Base-by-base conservation (phyloP, 2,113 vertebrate species). In the Rissa tridactyla region DNA sequence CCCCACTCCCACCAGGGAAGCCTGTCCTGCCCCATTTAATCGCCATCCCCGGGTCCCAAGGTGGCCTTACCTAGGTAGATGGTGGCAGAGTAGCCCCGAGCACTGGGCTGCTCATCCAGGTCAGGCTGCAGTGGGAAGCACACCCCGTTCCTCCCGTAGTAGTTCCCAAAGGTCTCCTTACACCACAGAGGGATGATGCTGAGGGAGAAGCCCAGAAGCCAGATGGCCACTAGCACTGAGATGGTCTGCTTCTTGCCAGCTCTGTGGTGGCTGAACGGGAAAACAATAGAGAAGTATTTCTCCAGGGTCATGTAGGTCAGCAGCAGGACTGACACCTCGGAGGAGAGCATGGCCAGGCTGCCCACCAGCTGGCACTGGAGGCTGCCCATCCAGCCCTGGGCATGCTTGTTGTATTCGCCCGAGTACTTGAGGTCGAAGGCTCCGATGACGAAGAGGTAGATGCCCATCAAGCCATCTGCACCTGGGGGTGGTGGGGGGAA, bases 221-320 rank as follows among this genome's bases (percentile, higher is more conserved):
- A 98, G 88, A 98, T 98, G 81, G 80, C 42, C 5, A n/a, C 82
- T 11, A 98, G 96, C 34, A 90, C 96, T 4, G 54, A 88, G 34
- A 97, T 51, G 5, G 98, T 98, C 90, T 96, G 97, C 68, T 95
- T 94, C 46, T 92, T 96, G 42, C 98, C 95, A 1, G 95, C 88
- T 10, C 91, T 81, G 85, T 93, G 96, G 83, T 94, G 95, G 76
- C 96, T 97, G 88, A 98, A 98, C 0, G 97, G 98, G 85, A 98
- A 98, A 30, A 98, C 97, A 6, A 98, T 96, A 94, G 95, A 97
- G 60, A 97, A 85, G 71, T 97, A 98, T 71, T 98, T 98, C 92
- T 98, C 97, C 69, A 98, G 54, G 12, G 97, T 98, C 96, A 97
- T 94, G 83, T 98, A 98, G 18, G 98, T 98, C 47, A 98, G 93